A percentile compares a stretch with the other conserved stretches of the same genome.
Conservation (phyloP, 2,113 vertebrate genomes). For the Syrrhaptes paradoxus region DNA sequence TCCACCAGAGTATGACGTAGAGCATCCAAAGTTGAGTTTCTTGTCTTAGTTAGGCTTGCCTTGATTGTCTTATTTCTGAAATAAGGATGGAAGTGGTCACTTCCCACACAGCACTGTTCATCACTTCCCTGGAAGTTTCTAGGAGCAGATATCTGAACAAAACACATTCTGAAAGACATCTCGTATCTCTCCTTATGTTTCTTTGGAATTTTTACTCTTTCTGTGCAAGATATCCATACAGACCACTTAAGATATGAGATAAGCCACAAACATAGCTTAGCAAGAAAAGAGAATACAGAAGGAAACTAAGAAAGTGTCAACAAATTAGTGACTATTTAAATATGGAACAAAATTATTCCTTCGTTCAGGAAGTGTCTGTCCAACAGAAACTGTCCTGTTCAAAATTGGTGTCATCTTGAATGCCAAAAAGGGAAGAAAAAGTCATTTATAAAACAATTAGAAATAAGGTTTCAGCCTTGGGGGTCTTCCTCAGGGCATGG, state of each 20-base stretch:
- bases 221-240: background rate
- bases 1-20: background rate
- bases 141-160: background rate
- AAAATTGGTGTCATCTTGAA: constrained; percentile 34
- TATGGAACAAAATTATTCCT: background rate
- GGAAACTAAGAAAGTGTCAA: background rate
- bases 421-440: constrained; percentile 57
- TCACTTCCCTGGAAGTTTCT: background rate
- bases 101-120: background rate
- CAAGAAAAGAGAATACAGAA: background rate
- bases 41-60: background rate
- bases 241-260: background rate
- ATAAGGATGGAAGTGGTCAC: background rate
- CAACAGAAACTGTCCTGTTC: constrained; percentile 5
- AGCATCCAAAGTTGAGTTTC: background rate
- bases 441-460: constrained; percentile 71
- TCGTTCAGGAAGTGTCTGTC: background rate
- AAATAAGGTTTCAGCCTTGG: constrained; percentile 63
- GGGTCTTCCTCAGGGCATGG: constrained; percentile 68
- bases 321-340: background rate
- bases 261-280: background rate
- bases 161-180: background rate
- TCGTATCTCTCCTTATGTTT: background rate
- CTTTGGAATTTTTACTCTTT: background rate
- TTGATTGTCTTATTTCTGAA: background rate